Evolutionary conservation across 2,888 invertebrate genomes (phyloP), one percentile per base, ranked within the genome.

Genomic region (Drosophila nr. medialis): DNA sequence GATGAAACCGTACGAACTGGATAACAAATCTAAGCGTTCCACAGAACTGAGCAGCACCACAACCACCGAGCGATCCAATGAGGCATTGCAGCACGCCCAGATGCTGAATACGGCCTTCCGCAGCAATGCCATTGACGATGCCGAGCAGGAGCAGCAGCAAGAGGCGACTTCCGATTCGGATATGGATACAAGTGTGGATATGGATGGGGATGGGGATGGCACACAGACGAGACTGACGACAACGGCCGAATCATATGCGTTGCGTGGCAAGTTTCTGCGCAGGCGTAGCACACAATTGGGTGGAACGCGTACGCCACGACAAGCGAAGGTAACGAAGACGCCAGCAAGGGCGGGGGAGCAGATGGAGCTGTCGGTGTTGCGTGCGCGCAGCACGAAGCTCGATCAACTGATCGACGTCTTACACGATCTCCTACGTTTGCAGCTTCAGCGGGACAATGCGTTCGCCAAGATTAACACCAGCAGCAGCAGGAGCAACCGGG

Each of bases 351-450:
- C 38, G 27, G 29, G 21, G 15, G 42, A 42, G 29, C 56, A 48
- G 11, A 21, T 42, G 13, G 65, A 53, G 45, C 54, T 59, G 42
- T 49, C 71, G 6, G 45, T 24, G 32, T n/a, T 68, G 45, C 66
- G 68, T 13, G 63, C 53, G 51, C 83, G 77, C 30, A 77, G 77
- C 75, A 67, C 77, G 0, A 91, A 91, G 59, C 72, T 91, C 4
- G 91, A 91, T 42, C 84, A 91, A 51, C 68, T 91, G 55, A 81
- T 92, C 15, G 87, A 88, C 53, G 77, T 91, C 38, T 70, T 92
- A 29, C 84, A 88, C 59, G 85, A 91, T 53, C 70, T 92, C 27
- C 80, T 85, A 36, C 78, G 73, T 27, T 64, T 83, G 51, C 81
- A 80, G 51, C 56, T 81, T 5, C 80, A 83, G 24, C 75, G 68